phyloP scores from a whole-genome alignment of 2,113 vertebrate species.

The Pteruthius melanotis region DNA sequence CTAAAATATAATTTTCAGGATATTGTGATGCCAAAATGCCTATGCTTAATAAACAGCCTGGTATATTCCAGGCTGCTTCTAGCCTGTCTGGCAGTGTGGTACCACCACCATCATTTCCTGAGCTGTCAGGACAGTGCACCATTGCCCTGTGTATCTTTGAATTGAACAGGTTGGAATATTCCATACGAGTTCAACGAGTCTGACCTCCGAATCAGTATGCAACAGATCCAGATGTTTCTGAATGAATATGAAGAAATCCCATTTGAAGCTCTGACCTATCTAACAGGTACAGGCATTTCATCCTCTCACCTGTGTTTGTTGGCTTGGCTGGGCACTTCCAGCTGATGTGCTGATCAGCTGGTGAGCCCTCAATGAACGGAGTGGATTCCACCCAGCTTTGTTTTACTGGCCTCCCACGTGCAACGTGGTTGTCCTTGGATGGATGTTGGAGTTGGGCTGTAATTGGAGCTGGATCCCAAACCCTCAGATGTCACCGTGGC shows the following conservation, averaged over 20 bases:
- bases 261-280: slow-evolving; percentile 86
- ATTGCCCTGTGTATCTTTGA: neutral
- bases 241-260: slow-evolving; percentile 88
- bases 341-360: neutral
- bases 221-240: slow-evolving; percentile 92
- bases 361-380: neutral
- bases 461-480: neutral
- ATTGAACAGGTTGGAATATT: slow-evolving; percentile 89
- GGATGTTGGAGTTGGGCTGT: neutral
- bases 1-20: neutral
- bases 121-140: neutral
- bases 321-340: neutral
- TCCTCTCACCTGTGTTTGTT: neutral
- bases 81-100: neutral
- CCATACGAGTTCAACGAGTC: slow-evolving; percentile 95
- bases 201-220: slow-evolving; percentile 88
- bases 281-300: slow-evolving; percentile 80
- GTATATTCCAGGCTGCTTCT: neutral
- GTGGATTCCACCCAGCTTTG: neutral
- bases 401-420: neutral
- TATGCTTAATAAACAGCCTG: neutral
- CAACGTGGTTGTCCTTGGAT: neutral
- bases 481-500: neutral
- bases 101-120: neutral
- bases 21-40: neutral